phyloP scores from a whole-genome alignment of 1,140 invertebrate genomes.

The Pseudomyrmex pallidus region DNA sequence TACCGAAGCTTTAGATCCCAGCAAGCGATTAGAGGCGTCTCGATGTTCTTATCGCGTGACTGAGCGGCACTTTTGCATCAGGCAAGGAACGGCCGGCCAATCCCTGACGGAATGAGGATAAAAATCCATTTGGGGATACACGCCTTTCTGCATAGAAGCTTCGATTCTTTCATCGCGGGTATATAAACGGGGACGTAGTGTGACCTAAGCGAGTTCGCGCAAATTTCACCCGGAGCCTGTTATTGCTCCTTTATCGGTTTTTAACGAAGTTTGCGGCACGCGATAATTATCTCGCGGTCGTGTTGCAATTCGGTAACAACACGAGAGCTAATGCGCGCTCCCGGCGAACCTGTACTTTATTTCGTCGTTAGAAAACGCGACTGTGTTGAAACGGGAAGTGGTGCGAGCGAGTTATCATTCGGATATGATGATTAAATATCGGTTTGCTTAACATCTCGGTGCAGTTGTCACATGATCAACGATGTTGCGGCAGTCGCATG shows the following conservation, averaged over 20 bases:
- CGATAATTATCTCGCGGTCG: conserved; percentile 18
- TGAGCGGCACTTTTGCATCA: conserved; percentile 10
- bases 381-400: neutral
- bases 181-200: neutral
- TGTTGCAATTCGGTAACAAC: conserved; percentile 2
- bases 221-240: conserved; percentile 10
- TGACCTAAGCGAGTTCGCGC: neutral
- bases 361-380: conserved; percentile 1
- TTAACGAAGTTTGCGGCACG: conserved; percentile 4
- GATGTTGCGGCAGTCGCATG: neutral
- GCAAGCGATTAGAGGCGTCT: conserved; percentile 16
- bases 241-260: conserved; percentile 54
- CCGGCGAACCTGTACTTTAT: neutral
- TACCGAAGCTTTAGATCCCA: conserved; percentile 42
- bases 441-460: neutral
- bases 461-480: conserved; percentile 16
- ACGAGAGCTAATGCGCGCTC: neutral
- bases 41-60: conserved; percentile 63
- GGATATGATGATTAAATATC: conserved; percentile 10
- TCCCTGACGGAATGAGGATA: conserved; percentile 22
- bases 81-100: neutral
- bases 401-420: neutral
- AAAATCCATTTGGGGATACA: conserved; percentile 1
- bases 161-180: neutral
- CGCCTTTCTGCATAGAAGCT: neutral